phyloP scores from a whole-genome alignment of 2,113 vertebrate species.

The Ondatra zibethicus region DNA sequence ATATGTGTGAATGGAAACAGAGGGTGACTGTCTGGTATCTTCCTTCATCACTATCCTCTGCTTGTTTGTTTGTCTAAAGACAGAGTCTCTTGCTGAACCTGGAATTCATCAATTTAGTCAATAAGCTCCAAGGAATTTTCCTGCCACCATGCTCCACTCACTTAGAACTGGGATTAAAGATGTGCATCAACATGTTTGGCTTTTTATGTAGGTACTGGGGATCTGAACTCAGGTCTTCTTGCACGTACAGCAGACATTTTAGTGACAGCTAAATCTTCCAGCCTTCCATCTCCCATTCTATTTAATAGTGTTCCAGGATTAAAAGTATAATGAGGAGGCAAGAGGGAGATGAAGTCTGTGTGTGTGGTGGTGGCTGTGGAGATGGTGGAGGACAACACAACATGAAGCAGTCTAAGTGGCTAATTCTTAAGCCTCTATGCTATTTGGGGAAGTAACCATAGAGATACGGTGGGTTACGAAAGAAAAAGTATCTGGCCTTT shows the following conservation, averaged over 20 bases:
- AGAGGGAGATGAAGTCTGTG: not conserved
- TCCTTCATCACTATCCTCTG: not conserved
- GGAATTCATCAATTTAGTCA: not conserved
- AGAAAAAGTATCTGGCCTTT: slow-evolving; percentile 18
- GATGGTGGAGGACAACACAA: not conserved
- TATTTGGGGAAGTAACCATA: not conserved
- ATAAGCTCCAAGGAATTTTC: not conserved
- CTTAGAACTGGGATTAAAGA: not conserved
- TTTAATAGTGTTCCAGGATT: not conserved
- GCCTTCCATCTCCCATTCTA: not conserved
- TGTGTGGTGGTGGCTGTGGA: too few species aligned
- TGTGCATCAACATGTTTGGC: not conserved
- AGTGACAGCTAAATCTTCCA: not conserved
- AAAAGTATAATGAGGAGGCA: not conserved
- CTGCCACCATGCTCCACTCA: not conserved
- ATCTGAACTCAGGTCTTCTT: not conserved
- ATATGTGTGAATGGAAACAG: not conserved
- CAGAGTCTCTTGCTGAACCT: not conserved
- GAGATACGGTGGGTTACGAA: not conserved
- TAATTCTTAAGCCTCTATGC: not conserved
- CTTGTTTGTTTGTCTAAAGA: not conserved
- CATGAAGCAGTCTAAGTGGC: not conserved
- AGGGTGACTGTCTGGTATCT: not conserved
- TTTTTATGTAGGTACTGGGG: not conserved
- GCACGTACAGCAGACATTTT: not conserved